Percentiles rank a stretch among this genome's conserved stretches.
Evolutionary conservation across 2,888 invertebrate species (phyloP).

Genomic region (Drosophila meridionalis): DNA sequence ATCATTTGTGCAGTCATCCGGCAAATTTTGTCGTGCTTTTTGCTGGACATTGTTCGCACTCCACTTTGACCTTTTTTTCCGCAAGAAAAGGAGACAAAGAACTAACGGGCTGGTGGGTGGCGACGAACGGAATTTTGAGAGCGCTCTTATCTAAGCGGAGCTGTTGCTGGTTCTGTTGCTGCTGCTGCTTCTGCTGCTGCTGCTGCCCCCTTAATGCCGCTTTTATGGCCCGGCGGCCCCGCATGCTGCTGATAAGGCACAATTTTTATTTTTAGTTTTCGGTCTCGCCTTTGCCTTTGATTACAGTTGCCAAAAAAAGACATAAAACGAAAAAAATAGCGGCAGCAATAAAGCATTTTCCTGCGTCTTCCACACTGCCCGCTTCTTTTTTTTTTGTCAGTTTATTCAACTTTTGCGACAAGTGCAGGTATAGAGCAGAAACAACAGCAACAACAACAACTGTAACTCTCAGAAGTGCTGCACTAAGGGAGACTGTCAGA

Average conservation of each 20-base stretch:
- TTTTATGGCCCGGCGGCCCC: slow-evolving; percentile 28
- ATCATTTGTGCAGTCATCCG: slow-evolving; percentile 9
- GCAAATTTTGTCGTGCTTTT: slow-evolving; percentile 11
- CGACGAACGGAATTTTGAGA: slow-evolving; percentile 10
- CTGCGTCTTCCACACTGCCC: neutral
- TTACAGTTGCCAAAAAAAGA: slow-evolving; percentile 30
- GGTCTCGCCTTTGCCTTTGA: slow-evolving; percentile 17
- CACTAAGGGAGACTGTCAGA: slow-evolving; percentile 12
- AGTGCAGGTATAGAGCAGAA: slow-evolving; percentile 2
- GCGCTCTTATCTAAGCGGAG: slow-evolving; percentile 29
- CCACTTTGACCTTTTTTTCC: slow-evolving; percentile 10
- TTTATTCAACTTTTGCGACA: slow-evolving; percentile 43
- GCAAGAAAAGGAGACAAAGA: slow-evolving; percentile 1
- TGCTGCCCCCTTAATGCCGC: slow-evolving; percentile 17
- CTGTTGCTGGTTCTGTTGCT: slow-evolving; percentile 11
- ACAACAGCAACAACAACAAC: neutral
- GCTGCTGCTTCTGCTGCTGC: neutral
- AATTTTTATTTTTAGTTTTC: slow-evolving; percentile 47
- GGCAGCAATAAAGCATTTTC: slow-evolving; percentile 8
- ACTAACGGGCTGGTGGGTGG: neutral
- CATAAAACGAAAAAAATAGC: slow-evolving; percentile 1
- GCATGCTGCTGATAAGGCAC: slow-evolving; percentile 38
- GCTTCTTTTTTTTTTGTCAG: slow-evolving; percentile 2
- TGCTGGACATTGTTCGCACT: neutral
- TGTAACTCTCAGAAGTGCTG: neutral